Evolutionary conservation across 2,888 invertebrate genomes (phyloP).

Genomic region (Epiperipatus broadwayi): DNA sequence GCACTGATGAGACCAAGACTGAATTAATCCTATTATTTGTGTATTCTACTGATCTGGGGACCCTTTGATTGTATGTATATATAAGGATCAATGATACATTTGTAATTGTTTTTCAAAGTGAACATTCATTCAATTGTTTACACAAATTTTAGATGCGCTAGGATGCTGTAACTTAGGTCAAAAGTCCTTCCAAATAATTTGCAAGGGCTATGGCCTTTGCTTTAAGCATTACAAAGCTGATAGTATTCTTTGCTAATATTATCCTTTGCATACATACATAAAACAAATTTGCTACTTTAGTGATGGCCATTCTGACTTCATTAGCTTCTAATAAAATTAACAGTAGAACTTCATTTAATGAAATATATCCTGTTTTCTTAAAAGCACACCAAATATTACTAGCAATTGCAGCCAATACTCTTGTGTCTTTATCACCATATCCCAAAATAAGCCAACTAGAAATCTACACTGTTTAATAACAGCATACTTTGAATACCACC

Average conservation of each 20-base stretch:
- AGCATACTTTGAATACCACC: slow-evolving; percentile 83
- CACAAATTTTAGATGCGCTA: no score
- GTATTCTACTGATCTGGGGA: no score
- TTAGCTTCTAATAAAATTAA: slow-evolving; percentile 71
- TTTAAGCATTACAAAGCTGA: slow-evolving; percentile 72
- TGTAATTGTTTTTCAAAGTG: no score
- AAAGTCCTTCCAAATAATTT: slow-evolving; percentile 66
- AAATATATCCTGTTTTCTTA: slow-evolving; percentile 71
- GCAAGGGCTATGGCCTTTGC: slow-evolving; percentile 78
- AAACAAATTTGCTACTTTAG: slow-evolving; percentile 76
- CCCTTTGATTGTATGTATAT: no score
- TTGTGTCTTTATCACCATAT: slow-evolving; percentile 67
- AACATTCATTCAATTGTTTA: no score
- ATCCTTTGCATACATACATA: slow-evolving; percentile 77
- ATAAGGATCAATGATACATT: no score
- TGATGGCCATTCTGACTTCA: slow-evolving; percentile 81
- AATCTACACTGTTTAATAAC: no score
- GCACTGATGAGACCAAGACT: no score
- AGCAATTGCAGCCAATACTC: slow-evolving; percentile 84
- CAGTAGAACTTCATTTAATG: slow-evolving; percentile 68
- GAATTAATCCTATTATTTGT: no score
- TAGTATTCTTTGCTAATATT: no score
- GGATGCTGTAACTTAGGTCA: slow-evolving; percentile 56
- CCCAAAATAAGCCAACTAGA: no score
- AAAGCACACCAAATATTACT: slow-evolving; percentile 75